Evolutionary conservation across 2,113 vertebrate species (phyloP), one percentile per base, ranked within the genome.

Genomic region (Sinocyclocheilus grahami): DNA sequence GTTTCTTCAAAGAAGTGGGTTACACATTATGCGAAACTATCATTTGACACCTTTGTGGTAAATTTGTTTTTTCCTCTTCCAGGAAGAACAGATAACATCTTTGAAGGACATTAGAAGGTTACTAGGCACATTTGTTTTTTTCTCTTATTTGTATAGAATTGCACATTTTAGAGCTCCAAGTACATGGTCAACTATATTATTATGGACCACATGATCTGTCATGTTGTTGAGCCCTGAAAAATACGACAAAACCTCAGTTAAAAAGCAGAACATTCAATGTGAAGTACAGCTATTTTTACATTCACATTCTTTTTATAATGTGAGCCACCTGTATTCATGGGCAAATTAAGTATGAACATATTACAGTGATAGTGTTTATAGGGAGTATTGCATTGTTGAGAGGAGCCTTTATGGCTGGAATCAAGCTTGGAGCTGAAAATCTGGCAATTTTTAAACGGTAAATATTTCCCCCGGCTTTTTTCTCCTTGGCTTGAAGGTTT

Each of bases 381-480:
- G 67, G 82, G 48, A 77, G 87, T 82, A 10, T 76, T 78, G 74
- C 90, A 78, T 80, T 78, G 69, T 78, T 33, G 75, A 89, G 78
- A 60, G 72, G 11, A 42, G 78, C 27, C 78, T 85, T 84, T 83
- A 78, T 72, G 86, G 83, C 80, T 88, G n/a, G 12, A 88, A 83
- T 65, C n/a, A 76, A 85, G 74, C 60, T 86, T 58, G 88, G 80
- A 55, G 63, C 82, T 79, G 86, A 88, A 60, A 90, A 88, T 72
- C 88, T 90, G 86, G 81, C 88, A 80, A 84, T 51, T 90, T 93
- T 86, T 3, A 90, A 92, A 93, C 85, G 67, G 85, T 86, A 82
- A 85, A 92, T 87, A 91, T 85, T 89, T 89, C 86, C 55, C 58
- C 53, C 0, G 87, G n/a, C 58, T 82, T 92, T 89, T 92, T 84